A percentile compares a stretch with the other conserved stretches of the same genome.
Evolutionary conservation across 2,888 invertebrate genomes (phyloP).

Genomic region (Hirudinaria manillensis): DNA sequence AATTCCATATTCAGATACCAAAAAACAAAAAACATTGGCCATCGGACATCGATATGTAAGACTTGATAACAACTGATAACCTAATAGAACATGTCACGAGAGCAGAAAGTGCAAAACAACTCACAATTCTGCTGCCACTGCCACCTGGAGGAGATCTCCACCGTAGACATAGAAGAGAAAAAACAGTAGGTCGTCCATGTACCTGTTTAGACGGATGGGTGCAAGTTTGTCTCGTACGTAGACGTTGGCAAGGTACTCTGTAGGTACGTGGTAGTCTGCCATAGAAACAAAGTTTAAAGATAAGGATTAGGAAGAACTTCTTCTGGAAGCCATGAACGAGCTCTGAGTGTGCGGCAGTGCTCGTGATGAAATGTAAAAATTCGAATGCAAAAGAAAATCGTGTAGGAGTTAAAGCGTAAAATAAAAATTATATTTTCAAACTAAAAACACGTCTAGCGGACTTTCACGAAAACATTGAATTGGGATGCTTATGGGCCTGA

Average conservation of each 20-base stretch:
- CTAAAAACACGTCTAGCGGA: too few relatives aligned
- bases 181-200: conserved; percentile 97
- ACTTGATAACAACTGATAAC: too few relatives aligned
- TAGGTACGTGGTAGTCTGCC: conserved; percentile 86
- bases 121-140: conserved; percentile 93
- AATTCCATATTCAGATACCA: background rate
- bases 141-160: conserved; percentile 93
- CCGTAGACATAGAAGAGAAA: conserved; percentile 98
- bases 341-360: background rate
- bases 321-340: too few relatives aligned
- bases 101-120: conserved; percentile 36
- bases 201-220: conserved; percentile 86
- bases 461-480: too few relatives aligned
- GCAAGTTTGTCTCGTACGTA: conserved; percentile 74
- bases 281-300: too few relatives aligned
- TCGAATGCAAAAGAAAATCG: too few relatives aligned
- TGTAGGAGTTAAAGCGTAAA: background rate
- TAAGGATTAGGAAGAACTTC: too few relatives aligned
- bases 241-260: conserved; percentile 95
- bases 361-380: background rate
- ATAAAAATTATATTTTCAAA: conserved; percentile 24
- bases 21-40: too few relatives aligned
- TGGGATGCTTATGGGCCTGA: too few relatives aligned
- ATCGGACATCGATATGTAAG: too few relatives aligned
- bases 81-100: too few relatives aligned